Percentiles rank a stretch among this genome's conserved stretches.
These are phyloP conservation scores for Syrista parreyssii DNA, from an alignment of 2,888 invertebrate species.

Conservation along the genomic window DNA sequence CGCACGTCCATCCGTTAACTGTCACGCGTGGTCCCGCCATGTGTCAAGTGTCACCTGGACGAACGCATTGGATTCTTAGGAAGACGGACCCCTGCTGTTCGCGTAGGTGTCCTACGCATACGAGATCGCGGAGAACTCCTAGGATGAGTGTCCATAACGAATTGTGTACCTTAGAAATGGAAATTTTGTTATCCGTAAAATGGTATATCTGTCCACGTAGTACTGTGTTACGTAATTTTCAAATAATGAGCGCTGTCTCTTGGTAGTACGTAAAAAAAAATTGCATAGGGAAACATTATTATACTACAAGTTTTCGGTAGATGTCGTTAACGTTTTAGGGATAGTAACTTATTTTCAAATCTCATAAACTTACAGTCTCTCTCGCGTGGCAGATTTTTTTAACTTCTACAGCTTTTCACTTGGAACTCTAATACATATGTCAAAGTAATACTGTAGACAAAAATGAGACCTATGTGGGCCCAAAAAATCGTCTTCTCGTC, in stretches of 20 bases:
- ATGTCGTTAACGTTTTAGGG: not conserved
- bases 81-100: constrained; percentile 17
- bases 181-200: not conserved
- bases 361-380: not conserved
- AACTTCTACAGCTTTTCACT: too few relatives aligned
- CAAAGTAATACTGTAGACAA: too few relatives aligned
- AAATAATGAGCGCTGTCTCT: not conserved
- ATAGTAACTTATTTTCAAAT: not conserved
- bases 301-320: not conserved
- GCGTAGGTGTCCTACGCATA: constrained; percentile 45
- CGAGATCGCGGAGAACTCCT: constrained; percentile 2
- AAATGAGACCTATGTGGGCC: too few relatives aligned
- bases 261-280: not conserved
- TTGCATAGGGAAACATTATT: not conserved
- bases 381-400: not conserved
- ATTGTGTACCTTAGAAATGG: not conserved
- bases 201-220: not conserved
- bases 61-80: constrained; percentile 23
- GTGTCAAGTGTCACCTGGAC: constrained; percentile 48
- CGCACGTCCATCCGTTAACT: constrained; percentile 30
- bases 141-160: not conserved
- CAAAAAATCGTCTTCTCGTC: too few relatives aligned
- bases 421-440: too few relatives aligned
- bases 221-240: not conserved
- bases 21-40: constrained; percentile 30